Evolutionary conservation across 1,140 invertebrate species (phyloP), one percentile per base, ranked within the genome.

Genomic region (Macrobrachium rosenbergii): DNA sequence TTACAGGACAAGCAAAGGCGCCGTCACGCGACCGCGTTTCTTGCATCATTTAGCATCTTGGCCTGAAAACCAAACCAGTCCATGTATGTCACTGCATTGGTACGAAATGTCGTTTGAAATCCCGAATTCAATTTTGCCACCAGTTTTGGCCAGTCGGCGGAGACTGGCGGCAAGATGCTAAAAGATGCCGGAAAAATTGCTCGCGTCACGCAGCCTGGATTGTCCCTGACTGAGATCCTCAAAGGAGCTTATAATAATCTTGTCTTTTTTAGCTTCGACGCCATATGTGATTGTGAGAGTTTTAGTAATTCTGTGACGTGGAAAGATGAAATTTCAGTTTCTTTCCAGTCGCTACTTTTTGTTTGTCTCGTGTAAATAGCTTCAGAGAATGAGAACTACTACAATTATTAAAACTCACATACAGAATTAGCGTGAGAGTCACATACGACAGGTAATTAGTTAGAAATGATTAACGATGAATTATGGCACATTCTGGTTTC

Each of bases 401-500:
- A 23, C 37, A 72, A 72, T 72, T 72, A 72, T 72, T 72, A 72
- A 72, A 72, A 72, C 69, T 72, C 69, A 72, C 37, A 72, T 72
- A 72, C 37, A 23, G 69, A 43, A 11, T 72, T 72, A 23, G 23
- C 23, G 69, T 23, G n/a, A 28, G 37, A 72, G 23, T 16, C 37
- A 52, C 52, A 28, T 72, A 72, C 37, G 69, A 72, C 23, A 72
- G 69, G 69, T 23, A 28, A 72, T 72, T 43, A 72, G 52, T 8
- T 52, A 52, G 52, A 52, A 52, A 52, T 52, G 52, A 52, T 52
- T 52, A 52, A 52, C 52, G 52, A 52, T 72, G 23, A 23, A 72
- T 7, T 12, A 8, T 28, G 37, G 69, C 23, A 72, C 23, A 23
- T 72, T 72, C 37, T 72, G 37, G 23, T 72, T 72, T 28, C n/a